phyloP scores from a whole-genome alignment of 2,113 vertebrate species.

The Telmatochromis sp. region DNA sequence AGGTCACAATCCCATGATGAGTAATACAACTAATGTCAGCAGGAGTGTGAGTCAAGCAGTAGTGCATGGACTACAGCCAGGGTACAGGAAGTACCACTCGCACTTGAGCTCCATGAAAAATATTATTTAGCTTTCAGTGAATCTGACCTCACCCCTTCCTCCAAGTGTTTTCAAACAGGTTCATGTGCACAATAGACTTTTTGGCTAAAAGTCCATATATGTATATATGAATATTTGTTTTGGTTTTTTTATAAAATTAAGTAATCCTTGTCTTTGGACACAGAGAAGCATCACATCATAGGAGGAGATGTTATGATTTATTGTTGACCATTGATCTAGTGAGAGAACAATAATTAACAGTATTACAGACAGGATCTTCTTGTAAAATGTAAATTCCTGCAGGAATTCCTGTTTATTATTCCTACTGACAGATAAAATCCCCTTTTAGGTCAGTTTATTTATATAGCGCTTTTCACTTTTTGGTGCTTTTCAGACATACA shows the following conservation, averaged over 20 bases:
- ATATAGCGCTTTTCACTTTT: neutral
- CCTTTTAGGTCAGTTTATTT: neutral
- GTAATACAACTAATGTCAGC: constrained; percentile 42
- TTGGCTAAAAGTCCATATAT: neutral
- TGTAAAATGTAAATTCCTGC: neutral
- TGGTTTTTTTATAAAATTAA: neutral
- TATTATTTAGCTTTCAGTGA: neutral
- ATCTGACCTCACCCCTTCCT: neutral
- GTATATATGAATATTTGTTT: neutral
- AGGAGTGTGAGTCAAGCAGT: constrained; percentile 3
- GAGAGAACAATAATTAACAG: constrained; percentile 9
- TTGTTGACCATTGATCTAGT: neutral
- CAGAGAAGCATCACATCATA: neutral
- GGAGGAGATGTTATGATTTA: neutral
- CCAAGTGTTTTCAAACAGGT: neutral
- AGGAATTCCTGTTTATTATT: neutral
- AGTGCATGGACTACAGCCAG: neutral
- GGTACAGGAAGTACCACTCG: neutral
- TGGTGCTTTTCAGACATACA: neutral
- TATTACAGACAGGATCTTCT: neutral
- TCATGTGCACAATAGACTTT: neutral
- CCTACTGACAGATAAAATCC: neutral
- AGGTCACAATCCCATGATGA: constrained; percentile 40
- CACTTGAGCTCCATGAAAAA: neutral
- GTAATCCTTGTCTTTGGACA: neutral